Evolutionary conservation across 2,888 invertebrate species (phyloP).

Genomic region (Sminthurinus aureus): DNA sequence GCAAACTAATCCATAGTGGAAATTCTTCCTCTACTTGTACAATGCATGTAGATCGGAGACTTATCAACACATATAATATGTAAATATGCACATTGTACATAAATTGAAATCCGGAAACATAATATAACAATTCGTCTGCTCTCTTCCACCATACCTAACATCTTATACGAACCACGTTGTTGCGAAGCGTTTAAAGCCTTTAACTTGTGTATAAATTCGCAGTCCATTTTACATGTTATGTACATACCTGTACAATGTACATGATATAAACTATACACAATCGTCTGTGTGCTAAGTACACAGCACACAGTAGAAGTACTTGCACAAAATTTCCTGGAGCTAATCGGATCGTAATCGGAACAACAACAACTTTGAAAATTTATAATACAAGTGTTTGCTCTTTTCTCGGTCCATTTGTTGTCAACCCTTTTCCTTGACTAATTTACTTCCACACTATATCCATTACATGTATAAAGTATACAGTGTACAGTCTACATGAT

Average conservation of each 20-base stretch:
- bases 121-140: neutral
- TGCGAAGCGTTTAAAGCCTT: too few species aligned
- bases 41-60: neutral
- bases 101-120: conserved; percentile 9
- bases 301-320: neutral
- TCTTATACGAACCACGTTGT: too few species aligned
- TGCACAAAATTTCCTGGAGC: neutral
- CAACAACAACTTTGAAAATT: neutral
- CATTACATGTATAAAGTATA: too few species aligned
- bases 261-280: too few species aligned
- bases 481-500: too few species aligned
- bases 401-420: conserved; percentile 1
- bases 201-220: too few species aligned
- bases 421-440: neutral
- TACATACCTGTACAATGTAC: too few species aligned
- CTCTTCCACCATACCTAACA: neutral
- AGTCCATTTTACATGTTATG: too few species aligned
- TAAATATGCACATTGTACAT: neutral
- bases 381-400: neutral
- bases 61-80: neutral
- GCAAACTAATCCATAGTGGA: too few species aligned
- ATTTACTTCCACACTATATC: too few species aligned
- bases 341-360: neutral
- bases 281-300: too few species aligned
- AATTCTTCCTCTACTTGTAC: neutral